Base-by-base conservation (phyloP, 2,797 vertebrate genomes). In the Manis pentadactyla region DNA sequence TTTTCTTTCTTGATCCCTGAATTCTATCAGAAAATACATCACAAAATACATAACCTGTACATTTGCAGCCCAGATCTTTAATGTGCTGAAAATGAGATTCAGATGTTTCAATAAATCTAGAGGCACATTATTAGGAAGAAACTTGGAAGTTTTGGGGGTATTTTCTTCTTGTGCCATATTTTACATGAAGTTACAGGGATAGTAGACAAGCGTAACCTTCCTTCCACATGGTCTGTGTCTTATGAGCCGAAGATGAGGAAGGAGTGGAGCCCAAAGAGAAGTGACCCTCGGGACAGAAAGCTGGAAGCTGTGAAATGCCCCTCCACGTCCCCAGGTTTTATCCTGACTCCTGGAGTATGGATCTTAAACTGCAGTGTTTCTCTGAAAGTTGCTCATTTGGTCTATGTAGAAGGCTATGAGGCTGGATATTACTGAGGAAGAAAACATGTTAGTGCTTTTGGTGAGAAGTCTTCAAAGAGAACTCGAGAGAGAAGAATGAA, bases 21-120 rank as follows among this genome's bases (percentile, higher is more conserved):
- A 98, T 98, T 97, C 96, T 93, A 73, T 96, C 96, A 98, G 98
- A 98, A 98, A 98, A 96, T 96, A 96, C 39, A 98, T 98, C 97
- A 97, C 81, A 94, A 96, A 97, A 94, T 77, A 94, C n/a, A 97
- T 98, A 97, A 97, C 91, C 96, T 95, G 88, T 97, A 92, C 95
- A 97, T 98, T 96, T 98, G 68, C 87, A 97, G 97, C 96, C 92
- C 2, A 87, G 96, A 95, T 87, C 86, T 98, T 92, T 96, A 97
- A 98, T 97, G 92, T 97, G 96, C 92, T 92, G 90, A 95, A 98
- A 98, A 98, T 98, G 87, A 91, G 90, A 83, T 93, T 96, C 92
- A 95, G 90, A 93, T 93, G 25, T 98, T 95, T 98, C 97, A 95
- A 92, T 98, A 98, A 98, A 98, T 98, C 95, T 96, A 0, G 0